These are phyloP conservation scores for Sebastes taczanowskii DNA, from an alignment of 2,797 vertebrate species.

Conservation along the genomic window DNA sequence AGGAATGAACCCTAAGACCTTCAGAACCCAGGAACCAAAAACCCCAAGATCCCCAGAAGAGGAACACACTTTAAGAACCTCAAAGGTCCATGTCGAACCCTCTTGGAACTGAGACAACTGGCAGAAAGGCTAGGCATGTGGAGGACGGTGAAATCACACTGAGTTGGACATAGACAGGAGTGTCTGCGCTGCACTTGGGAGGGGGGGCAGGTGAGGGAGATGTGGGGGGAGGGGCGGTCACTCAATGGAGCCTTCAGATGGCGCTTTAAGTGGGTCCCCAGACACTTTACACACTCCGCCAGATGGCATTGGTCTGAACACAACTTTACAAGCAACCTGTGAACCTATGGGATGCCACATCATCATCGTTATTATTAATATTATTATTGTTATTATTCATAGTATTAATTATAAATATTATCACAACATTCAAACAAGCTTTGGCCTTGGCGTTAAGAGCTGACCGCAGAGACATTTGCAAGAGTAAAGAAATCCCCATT, in stretches of 20 bases:
- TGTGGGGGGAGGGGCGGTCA: conserved; percentile 17
- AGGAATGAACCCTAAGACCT: not conserved
- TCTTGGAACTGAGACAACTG: conserved; percentile 79
- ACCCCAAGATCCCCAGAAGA: not conserved
- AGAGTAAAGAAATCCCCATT: conserved; percentile 76
- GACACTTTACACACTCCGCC: conserved; percentile 56
- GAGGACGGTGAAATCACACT: conserved; percentile 62
- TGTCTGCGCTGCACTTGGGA: conserved; percentile 56
- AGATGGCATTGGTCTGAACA: conserved; percentile 65
- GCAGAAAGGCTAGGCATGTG: conserved; percentile 63
- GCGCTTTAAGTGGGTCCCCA: conserved; percentile 61
- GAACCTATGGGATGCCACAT: conserved; percentile 72
- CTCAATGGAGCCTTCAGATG: conserved; percentile 44
- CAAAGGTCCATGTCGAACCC: conserved; percentile 3
- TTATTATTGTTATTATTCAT: conserved; percentile 48
- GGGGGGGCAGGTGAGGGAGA: conserved; percentile 13
- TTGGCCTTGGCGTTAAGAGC: conserved; percentile 77
- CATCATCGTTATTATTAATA: conserved; percentile 40
- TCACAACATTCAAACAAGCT: conserved; percentile 83
- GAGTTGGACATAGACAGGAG: conserved; percentile 63
- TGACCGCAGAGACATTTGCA: conserved; percentile 78
- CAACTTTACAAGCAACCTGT: conserved; percentile 75
- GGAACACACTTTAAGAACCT: not conserved
- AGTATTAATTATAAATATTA: conserved; percentile 71
- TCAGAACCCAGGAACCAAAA: not conserved